A percentile compares a stretch with the other conserved stretches of the same genome.
Evolutionary conservation across 2,113 vertebrate genomes (phyloP).

Genomic region (Hassar affinis): DNA sequence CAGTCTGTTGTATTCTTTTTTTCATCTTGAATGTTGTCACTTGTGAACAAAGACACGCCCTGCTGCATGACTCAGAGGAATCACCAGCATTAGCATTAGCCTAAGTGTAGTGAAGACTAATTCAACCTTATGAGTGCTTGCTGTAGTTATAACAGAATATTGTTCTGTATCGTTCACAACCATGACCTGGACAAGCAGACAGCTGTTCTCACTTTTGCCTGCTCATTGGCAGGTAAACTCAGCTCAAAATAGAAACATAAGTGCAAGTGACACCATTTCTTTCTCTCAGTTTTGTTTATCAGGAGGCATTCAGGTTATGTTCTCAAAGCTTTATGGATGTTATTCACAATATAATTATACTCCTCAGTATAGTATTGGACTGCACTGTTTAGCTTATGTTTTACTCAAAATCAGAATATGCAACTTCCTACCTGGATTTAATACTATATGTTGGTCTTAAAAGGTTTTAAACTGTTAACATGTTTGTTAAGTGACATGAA

Average conservation of each 20-base stretch:
- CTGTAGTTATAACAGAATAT: no score
- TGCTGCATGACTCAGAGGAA: background rate
- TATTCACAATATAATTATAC: background rate
- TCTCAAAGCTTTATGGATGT: background rate
- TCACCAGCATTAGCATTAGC: slow-evolving; percentile 12
- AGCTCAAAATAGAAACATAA: background rate
- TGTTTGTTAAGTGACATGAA: background rate
- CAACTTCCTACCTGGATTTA: background rate
- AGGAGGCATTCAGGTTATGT: background rate
- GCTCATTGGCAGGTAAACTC: background rate
- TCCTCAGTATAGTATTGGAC: background rate
- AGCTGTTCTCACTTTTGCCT: background rate
- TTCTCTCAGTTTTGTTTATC: background rate
- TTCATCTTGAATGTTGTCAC: background rate
- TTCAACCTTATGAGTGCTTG: background rate
- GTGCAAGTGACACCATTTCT: background rate
- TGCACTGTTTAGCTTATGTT: background rate
- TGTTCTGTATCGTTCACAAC: background rate
- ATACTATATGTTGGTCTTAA: background rate
- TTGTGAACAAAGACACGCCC: slow-evolving; percentile 11
- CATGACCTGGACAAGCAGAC: background rate
- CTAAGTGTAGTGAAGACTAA: slow-evolving; percentile 1
- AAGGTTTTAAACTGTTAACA: background rate
- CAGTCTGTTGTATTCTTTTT: background rate
- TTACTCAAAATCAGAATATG: background rate